Percentiles rank a stretch among this genome's conserved stretches.
phyloP scores from a whole-genome alignment of 2,797 vertebrate species.

The Halcyon badia region DNA sequence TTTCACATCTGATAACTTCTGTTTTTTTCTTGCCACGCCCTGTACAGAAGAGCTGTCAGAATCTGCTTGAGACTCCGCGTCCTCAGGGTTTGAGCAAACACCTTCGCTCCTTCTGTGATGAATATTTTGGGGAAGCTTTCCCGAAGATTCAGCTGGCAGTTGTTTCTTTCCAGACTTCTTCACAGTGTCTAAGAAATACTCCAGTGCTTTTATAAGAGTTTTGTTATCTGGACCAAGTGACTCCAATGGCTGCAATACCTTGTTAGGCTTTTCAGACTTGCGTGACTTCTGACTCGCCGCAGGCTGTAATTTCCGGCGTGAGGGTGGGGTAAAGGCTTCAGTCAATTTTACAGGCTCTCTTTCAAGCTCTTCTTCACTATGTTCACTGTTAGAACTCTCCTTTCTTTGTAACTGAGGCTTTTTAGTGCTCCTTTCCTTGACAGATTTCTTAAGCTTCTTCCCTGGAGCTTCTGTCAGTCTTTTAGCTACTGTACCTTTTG shows the following conservation, averaged over 20 bases:
- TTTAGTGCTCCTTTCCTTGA: not conserved
- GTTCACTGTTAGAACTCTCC: not conserved
- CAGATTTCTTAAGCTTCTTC: not conserved
- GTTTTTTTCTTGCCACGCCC: fast-evolving
- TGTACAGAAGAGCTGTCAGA: not conserved
- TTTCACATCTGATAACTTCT: not conserved
- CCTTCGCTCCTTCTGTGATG: not conserved
- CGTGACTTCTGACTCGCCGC: not conserved
- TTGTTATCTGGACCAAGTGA: not conserved
- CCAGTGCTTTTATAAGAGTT: not conserved
- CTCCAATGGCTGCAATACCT: fast-evolving
- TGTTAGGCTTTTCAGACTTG: not conserved
- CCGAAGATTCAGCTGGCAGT: not conserved
- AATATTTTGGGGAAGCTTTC: not conserved
- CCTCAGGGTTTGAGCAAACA: not conserved
- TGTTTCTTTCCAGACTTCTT: not conserved
- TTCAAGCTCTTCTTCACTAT: not conserved
- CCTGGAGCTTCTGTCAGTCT: not conserved
- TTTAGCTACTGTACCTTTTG: not conserved
- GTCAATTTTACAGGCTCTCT: not conserved
- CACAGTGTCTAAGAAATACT: not conserved
- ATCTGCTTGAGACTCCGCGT: not conserved
- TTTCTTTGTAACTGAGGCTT: not conserved
- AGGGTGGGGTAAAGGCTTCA: not conserved
- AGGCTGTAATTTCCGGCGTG: not conserved